phyloP scores from a whole-genome alignment of 1,140 invertebrate genomes.

The Monomorium pharaonis region DNA sequence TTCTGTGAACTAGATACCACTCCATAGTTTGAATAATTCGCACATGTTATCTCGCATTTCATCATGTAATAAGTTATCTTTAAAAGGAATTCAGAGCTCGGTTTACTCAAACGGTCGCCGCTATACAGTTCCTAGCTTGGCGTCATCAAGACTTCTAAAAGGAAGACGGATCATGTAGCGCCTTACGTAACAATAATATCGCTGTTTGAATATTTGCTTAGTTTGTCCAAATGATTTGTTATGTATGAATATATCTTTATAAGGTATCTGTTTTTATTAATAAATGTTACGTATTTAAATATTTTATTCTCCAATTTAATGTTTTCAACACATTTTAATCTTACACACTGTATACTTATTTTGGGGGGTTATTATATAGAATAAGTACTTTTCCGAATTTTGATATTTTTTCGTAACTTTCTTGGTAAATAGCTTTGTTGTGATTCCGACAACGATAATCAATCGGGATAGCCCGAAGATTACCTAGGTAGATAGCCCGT shows the following conservation, averaged over 20 bases:
- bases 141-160: slow-evolving; percentile 95
- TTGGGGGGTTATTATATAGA: too few species aligned
- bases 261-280: background rate
- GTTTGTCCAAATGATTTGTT: background rate
- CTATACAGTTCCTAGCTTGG: slow-evolving; percentile 96
- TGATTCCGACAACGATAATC: too few species aligned
- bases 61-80: slow-evolving; percentile 77
- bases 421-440: too few species aligned
- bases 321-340: too few species aligned
- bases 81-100: slow-evolving; percentile 89
- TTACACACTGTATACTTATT: background rate
- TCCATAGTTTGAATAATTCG: slow-evolving; percentile 70
- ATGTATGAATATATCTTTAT: background rate
- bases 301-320: background rate
- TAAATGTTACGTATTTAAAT: background rate
- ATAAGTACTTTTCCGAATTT: too few species aligned
- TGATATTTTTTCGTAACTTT: too few species aligned
- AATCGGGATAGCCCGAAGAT: too few species aligned
- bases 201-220: background rate
- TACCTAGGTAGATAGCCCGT: too few species aligned
- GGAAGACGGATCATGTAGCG: slow-evolving; percentile 95
- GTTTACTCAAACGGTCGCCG: slow-evolving; percentile 94
- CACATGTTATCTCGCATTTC: slow-evolving; percentile 63
- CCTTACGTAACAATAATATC: slow-evolving; percentile 87
- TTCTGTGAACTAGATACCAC: slow-evolving; percentile 40